phyloP scores from a whole-genome alignment of 23 tunicate genomes.

The Oikopleura dioica region DNA sequence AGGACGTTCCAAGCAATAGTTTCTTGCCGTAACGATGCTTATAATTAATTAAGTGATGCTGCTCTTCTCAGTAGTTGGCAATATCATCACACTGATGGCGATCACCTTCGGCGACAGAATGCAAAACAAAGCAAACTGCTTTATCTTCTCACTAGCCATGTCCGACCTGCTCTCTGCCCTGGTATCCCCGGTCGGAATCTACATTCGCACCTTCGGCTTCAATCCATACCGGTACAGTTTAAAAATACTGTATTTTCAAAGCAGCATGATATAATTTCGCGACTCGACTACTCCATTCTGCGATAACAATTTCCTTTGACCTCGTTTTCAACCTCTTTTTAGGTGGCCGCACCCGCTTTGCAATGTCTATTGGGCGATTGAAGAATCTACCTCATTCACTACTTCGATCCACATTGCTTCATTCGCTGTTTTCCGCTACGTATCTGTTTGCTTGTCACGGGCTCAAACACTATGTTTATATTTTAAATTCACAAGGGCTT shows the following conservation, averaged over 20 bases:
- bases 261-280: too few species aligned
- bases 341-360: too few species aligned
- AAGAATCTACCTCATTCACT: conserved; percentile 10
- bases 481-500: too few species aligned
- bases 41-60: too few species aligned
- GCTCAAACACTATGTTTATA: too few species aligned
- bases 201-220: background rate
- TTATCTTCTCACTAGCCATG: background rate
- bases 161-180: background rate
- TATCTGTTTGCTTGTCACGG: conserved; percentile 1
- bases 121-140: conserved; percentile 8
- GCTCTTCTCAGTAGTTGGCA: background rate
- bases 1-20: too few species aligned
- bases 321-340: background rate
- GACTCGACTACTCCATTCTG: background rate
- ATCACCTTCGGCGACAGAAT: background rate
- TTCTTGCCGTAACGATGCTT: too few species aligned
- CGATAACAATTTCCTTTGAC: background rate
- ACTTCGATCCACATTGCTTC: conserved; percentile 9
- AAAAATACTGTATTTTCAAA: too few species aligned
- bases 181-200: background rate
- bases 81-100: background rate
- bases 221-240: too few species aligned
- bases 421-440: conserved; percentile 1
- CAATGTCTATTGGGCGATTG: conserved; percentile 13